Base-by-base conservation (phyloP, 2,113 vertebrate species). In the Camelus dromedarius region DNA sequence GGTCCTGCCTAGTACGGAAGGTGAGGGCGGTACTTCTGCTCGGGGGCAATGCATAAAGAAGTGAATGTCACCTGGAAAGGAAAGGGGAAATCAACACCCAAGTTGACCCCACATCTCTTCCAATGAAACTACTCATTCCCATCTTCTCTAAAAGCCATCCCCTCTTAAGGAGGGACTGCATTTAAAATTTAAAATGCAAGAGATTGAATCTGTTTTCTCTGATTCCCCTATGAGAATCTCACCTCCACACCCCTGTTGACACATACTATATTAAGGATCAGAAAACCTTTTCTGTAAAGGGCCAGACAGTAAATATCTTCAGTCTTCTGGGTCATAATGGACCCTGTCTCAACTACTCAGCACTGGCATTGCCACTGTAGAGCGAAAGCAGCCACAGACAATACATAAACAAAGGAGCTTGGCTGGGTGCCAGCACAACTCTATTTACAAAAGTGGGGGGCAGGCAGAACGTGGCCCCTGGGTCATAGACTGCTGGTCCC, bases 401-500 rank as follows among this genome's bases (percentile, higher is more conserved):
- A 80, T 54, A 64, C 24, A 79, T 7, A 82, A 83, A 75, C 2
- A 87, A 79, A 93, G 32, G 19, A 67, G 22, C 16, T 38, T 7
- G 14, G 42, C 24, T 83, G 15, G 58, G 32, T 4, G 22, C 46
- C 26, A 76, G 70, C 9, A 42, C 11, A 66, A 60, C 28, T 66
- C 66, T 52, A 88, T 42, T 88, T 77, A 85, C 20, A 89, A 93
- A 95, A 89, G 38, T 22, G 84, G 42, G 89, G 52, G 46, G n/a
- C 58, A 67, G 46, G 19, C n/a, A 54, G 42, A 28, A 84, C 60
- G 69, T 86, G 64, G 30, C 42, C 48, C 56, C 5, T 48, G 66
- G 15, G 28, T 82, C 46, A 91, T 22, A 38, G 54, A 58, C n/a
- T 35, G 32, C 35, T 64, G 28, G 46, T 60, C 38, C 16, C 30